Conservation (phyloP, 2,888 invertebrate genomes). For the Cephus runcator region DNA sequence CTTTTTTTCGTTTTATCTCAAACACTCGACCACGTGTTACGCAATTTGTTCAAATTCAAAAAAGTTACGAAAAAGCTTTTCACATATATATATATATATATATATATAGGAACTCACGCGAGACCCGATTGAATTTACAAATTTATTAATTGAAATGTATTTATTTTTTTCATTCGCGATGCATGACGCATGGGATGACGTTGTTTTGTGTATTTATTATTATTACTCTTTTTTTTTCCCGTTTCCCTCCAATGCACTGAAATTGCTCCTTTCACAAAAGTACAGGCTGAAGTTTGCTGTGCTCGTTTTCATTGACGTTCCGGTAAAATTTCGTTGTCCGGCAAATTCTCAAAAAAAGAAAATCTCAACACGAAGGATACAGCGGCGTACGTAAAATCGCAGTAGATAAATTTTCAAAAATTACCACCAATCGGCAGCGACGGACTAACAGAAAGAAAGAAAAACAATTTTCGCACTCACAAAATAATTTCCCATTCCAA, state of each 20-base stretch:
- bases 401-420: background rate
- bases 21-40: slow-evolving; percentile 3
- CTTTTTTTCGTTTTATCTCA: background rate
- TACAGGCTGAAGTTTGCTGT: slow-evolving; percentile 58
- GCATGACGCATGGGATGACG: background rate
- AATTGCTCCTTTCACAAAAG: slow-evolving; percentile 39
- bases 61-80: background rate
- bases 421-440: background rate
- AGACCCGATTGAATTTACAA: slow-evolving; percentile 50
- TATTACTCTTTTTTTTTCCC: background rate
- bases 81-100: background rate
- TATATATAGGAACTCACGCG: slow-evolving; percentile 34
- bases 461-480: background rate
- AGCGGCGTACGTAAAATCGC: background rate
- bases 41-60: background rate
- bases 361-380: background rate
- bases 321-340: slow-evolving; percentile 43
- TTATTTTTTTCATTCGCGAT: slow-evolving; percentile 11
- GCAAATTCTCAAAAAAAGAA: slow-evolving; percentile 12
- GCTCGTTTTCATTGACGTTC: slow-evolving; percentile 40
- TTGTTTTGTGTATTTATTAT: background rate
- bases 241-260: background rate
- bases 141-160: slow-evolving; percentile 19
- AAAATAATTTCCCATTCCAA: background rate
- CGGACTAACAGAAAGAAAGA: too few relatives aligned